Conservation (phyloP, 2,888 invertebrate species). For the Syrista parreyssii region DNA sequence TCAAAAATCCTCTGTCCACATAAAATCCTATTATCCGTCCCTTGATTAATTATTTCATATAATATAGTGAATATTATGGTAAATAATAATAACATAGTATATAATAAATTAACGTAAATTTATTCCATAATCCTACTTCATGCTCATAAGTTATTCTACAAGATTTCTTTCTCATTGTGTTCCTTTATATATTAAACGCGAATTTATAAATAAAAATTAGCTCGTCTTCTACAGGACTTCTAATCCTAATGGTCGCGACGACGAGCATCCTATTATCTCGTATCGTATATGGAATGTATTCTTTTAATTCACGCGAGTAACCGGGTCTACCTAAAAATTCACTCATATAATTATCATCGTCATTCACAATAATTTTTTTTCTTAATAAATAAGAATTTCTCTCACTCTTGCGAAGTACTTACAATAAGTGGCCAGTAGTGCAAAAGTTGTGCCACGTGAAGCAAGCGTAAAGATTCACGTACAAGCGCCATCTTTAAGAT, state of each 20-base stretch:
- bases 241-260: conserved; percentile 14
- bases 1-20: no score
- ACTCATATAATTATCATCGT: not conserved
- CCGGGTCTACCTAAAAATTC: not conserved
- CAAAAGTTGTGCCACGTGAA: not conserved
- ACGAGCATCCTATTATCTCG: not conserved
- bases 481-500: not conserved
- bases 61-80: not conserved
- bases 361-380: not conserved
- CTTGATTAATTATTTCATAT: not conserved
- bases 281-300: not conserved
- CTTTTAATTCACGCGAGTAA: not conserved
- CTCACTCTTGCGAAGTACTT: not conserved
- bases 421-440: not conserved
- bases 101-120: not conserved
- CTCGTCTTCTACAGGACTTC: conserved; percentile 46
- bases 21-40: not conserved
- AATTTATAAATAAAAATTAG: conserved; percentile 25
- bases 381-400: not conserved
- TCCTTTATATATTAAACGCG: not conserved
- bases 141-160: not conserved
- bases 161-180: not conserved
- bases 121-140: not conserved
- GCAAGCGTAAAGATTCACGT: not conserved
- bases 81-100: not conserved